Conservation (phyloP, 2,888 invertebrate genomes). For the Drosophila longiperda region DNA sequence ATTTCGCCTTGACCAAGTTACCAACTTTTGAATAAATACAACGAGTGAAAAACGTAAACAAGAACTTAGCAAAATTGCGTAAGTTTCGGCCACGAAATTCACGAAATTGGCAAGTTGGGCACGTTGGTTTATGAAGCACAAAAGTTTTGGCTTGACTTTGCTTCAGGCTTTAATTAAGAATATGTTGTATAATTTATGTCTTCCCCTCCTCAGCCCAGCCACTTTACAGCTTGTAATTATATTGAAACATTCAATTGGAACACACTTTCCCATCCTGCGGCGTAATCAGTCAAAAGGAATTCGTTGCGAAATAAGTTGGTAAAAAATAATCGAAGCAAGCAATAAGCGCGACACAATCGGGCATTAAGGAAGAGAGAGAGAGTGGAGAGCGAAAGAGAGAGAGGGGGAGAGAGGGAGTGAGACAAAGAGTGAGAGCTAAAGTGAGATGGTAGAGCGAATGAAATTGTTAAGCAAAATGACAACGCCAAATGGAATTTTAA, state of each 20-base stretch:
- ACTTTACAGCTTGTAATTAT: slow-evolving; percentile 44
- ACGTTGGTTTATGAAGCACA: slow-evolving; percentile 19
- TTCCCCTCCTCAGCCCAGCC: background rate
- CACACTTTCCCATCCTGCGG: background rate
- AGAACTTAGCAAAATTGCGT: background rate
- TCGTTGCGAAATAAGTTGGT: slow-evolving; percentile 47
- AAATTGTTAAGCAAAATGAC: slow-evolving; percentile 74
- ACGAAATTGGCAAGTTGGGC: slow-evolving; percentile 38
- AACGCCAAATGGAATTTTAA: slow-evolving; percentile 77
- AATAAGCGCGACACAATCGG: background rate
- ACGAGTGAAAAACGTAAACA: slow-evolving; percentile 31
- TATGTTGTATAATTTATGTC: slow-evolving; percentile 48
- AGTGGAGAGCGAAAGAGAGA: background rate
- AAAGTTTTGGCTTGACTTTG: slow-evolving; percentile 30
- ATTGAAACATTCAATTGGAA: slow-evolving; percentile 47
- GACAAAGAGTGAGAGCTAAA: background rate
- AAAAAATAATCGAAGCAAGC: slow-evolving; percentile 50
- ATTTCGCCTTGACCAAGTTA: slow-evolving; percentile 64
- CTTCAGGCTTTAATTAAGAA: slow-evolving; percentile 55
- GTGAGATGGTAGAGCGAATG: slow-evolving; percentile 34
- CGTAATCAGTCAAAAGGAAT: slow-evolving; percentile 51
- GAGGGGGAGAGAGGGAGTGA: background rate
- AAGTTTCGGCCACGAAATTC: slow-evolving; percentile 41
- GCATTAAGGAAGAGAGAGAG: background rate
- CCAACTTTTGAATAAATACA: slow-evolving; percentile 50